A percentile compares a stretch with the other conserved stretches of the same genome.
Evolutionary conservation across 1,140 invertebrate species (phyloP).

Genomic region (Neotoxoptera formosana): DNA sequence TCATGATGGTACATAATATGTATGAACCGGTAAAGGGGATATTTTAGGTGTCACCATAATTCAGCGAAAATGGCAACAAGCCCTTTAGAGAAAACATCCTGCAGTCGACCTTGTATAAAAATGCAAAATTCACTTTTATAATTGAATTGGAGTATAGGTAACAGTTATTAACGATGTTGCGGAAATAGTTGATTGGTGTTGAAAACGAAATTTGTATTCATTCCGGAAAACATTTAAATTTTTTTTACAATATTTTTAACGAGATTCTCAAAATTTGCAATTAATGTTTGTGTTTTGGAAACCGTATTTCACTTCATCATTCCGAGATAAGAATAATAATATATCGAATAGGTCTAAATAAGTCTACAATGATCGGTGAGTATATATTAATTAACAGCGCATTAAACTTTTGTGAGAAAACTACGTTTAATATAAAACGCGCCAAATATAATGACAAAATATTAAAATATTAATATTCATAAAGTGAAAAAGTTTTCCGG

Average conservation of each 20-base stretch:
- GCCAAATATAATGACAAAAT: not conserved
- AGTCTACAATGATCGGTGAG: not conserved
- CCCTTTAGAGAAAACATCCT: no score
- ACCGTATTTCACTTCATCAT: not conserved
- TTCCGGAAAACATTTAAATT: not conserved
- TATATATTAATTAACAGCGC: not conserved
- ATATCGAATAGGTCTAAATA: not conserved
- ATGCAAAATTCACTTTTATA: no score
- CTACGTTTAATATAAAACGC: not conserved
- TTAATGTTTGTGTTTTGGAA: not conserved
- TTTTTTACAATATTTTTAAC: not conserved
- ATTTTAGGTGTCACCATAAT: no score
- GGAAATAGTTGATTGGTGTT: not conserved
- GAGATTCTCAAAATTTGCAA: not conserved
- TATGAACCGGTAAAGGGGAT: not conserved
- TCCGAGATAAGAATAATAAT: not conserved
- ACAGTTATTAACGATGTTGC: not conserved
- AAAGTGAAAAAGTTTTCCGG: not conserved
- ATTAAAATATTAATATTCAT: slow-evolving; percentile 2
- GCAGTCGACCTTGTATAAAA: no score
- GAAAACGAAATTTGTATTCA: not conserved
- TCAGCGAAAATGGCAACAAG: not conserved
- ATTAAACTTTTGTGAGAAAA: not conserved
- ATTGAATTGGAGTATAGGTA: no score
- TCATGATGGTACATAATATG: no score